These are phyloP conservation scores for Papilio glaucus DNA, from an alignment of 1,140 invertebrate genomes.

Conservation along the genomic window DNA sequence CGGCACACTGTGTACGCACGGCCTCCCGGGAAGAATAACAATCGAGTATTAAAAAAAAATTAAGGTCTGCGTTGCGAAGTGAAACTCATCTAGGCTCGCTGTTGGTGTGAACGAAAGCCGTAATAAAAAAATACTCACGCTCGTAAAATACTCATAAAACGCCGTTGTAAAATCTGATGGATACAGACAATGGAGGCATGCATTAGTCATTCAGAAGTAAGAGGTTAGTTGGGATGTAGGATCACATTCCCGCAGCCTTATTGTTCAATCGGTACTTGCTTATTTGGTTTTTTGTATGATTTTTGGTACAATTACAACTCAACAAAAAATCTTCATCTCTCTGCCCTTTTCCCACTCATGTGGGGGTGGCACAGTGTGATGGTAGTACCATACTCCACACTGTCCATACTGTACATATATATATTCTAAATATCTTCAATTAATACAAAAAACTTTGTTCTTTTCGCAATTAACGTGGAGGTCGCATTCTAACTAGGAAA, in stretches of 20 bases:
- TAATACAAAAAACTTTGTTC: too few species aligned
- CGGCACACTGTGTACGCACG: constrained; percentile 28
- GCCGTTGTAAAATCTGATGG: constrained; percentile 52
- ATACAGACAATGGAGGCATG: constrained; percentile 39
- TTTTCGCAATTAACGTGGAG: too few species aligned
- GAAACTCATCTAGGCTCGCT: constrained; percentile 26
- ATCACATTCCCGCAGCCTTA: constrained; percentile 14
- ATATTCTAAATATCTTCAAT: too few species aligned
- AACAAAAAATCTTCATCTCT: too few species aligned
- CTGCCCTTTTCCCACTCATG: too few species aligned
- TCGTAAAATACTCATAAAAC: constrained; percentile 56
- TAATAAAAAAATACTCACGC: constrained; percentile 48
- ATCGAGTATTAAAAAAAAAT: constrained; percentile 27
- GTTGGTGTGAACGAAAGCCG: constrained; percentile 39
- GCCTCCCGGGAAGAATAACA: constrained; percentile 24
- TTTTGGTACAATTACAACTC: too few species aligned
- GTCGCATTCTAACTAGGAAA: too few species aligned
- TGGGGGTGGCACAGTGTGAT: too few species aligned
- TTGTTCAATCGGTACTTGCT: background rate
- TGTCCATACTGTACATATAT: too few species aligned
- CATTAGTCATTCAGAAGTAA: constrained; percentile 8
- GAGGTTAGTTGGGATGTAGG: constrained; percentile 14
- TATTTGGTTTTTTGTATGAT: too few species aligned
- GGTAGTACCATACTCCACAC: too few species aligned
- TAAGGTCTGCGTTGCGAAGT: constrained; percentile 1